Conservation (phyloP, 2,888 invertebrate genomes). For the Noctuana brunneofusca region DNA sequence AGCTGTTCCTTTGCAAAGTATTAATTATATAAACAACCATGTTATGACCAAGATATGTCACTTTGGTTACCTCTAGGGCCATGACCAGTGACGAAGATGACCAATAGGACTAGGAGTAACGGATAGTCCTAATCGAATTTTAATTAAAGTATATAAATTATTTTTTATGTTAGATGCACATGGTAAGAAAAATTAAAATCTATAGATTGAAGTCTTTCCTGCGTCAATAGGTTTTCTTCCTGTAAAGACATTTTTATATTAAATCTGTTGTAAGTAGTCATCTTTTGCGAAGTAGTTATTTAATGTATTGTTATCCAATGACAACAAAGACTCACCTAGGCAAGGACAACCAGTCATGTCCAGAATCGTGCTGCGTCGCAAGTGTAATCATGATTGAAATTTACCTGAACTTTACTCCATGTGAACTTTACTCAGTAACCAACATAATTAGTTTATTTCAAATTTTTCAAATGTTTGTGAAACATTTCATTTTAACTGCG, state of each 20-base stretch:
- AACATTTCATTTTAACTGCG: too few relatives aligned
- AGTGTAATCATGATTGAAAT: conserved; percentile 30
- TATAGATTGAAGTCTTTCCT: too few relatives aligned
- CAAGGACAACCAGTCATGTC: conserved; percentile 29
- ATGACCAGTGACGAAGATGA: too few relatives aligned
- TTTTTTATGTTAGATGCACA: too few relatives aligned
- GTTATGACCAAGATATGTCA: too few relatives aligned
- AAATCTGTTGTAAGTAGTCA: background rate
- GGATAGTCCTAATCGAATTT: too few relatives aligned
- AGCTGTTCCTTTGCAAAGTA: too few relatives aligned
- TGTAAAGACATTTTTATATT: background rate
- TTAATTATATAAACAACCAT: too few relatives aligned
- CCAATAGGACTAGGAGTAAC: too few relatives aligned
- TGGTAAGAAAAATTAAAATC: too few relatives aligned
- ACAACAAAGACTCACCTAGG: conserved; percentile 19
- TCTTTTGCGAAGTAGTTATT: conserved; percentile 10
- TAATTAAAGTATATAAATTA: too few relatives aligned
- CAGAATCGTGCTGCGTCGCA: conserved; percentile 20
- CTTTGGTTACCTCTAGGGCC: too few relatives aligned
- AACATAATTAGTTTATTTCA: conserved; percentile 7
- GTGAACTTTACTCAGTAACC: conserved; percentile 17
- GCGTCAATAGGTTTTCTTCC: background rate
- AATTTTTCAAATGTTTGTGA: background rate
- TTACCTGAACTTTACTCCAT: conserved; percentile 28
- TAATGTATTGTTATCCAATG: conserved; percentile 15